Evolutionary conservation across 2,113 vertebrate species (phyloP).

Genomic region (Sapajus apella): DNA sequence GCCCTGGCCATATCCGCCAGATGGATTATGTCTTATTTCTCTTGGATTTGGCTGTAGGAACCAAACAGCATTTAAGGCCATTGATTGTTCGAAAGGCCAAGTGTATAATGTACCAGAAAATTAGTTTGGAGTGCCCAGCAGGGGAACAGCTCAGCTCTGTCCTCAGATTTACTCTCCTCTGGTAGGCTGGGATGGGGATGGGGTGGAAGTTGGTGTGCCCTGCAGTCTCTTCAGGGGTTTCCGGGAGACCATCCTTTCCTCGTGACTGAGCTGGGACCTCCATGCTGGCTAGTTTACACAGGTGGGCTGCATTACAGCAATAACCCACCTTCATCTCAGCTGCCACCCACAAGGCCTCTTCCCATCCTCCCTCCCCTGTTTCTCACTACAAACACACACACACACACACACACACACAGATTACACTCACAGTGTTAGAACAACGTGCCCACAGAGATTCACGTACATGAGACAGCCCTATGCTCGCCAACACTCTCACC

Average conservation of each 20-base stretch:
- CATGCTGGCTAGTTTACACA: neutral
- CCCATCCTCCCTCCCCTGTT: too few species aligned
- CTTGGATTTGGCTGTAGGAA: constrained; percentile 82
- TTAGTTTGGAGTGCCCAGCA: constrained; percentile 81
- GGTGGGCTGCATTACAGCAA: neutral
- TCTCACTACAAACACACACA: neutral
- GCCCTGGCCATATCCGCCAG: constrained; percentile 72
- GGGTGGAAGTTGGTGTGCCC: too few species aligned
- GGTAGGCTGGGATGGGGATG: neutral
- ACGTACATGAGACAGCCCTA: neutral
- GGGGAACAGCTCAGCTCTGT: constrained; percentile 66
- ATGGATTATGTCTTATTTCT: constrained; percentile 78
- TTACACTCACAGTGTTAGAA: neutral
- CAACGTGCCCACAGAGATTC: neutral
- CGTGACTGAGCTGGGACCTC: neutral
- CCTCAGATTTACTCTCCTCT: constrained; percentile 55
- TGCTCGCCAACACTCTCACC: neutral
- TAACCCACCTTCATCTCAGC: neutral
- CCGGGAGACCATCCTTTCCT: neutral
- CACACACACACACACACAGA: neutral
- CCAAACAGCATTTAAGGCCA: constrained; percentile 79
- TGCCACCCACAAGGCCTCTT: neutral
- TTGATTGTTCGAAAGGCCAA: constrained; percentile 83
- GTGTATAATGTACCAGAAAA: constrained; percentile 85
- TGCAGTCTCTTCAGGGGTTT: neutral